Percentiles rank a stretch among this genome's conserved stretches.
Conservation (phyloP, 2,888 invertebrate species). For the Drosophila nigricruria region DNA sequence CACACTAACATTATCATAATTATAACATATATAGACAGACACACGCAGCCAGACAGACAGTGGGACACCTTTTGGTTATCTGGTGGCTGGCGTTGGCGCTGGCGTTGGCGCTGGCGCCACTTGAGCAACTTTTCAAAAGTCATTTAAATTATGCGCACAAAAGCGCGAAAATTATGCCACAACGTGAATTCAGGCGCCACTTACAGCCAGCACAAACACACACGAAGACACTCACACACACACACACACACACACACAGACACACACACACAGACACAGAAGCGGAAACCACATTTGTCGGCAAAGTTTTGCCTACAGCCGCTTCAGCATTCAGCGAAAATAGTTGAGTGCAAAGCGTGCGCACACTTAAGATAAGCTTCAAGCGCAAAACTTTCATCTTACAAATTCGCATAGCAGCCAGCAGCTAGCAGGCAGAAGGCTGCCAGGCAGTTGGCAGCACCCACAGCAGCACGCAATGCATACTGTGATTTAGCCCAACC, state of each 20-base stretch:
- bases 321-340: conserved; percentile 49
- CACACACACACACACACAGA: background rate
- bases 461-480: background rate
- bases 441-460: conserved; percentile 4
- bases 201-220: conserved; percentile 61
- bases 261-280: conserved; percentile 16
- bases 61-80: conserved; percentile 61
- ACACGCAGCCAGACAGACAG: conserved; percentile 6
- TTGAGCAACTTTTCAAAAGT: conserved; percentile 79
- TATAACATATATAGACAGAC: conserved; percentile 55
- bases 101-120: conserved; percentile 50
- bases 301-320: conserved; percentile 67
- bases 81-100: conserved; percentile 36
- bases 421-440: conserved; percentile 4
- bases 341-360: conserved; percentile 78
- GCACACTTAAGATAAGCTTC: conserved; percentile 78
- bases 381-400: conserved; percentile 78
- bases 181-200: conserved; percentile 72
- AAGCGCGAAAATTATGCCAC: conserved; percentile 78
- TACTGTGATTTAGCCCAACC: conserved; percentile 1
- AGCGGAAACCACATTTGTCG: conserved; percentile 73
- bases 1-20: conserved; percentile 79
- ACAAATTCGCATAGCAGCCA: conserved; percentile 60
- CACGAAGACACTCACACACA: conserved; percentile 14
- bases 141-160: conserved; percentile 80